Evolutionary conservation across 2,888 invertebrate species (phyloP).

Genomic region (Hylaea fasciaria): DNA sequence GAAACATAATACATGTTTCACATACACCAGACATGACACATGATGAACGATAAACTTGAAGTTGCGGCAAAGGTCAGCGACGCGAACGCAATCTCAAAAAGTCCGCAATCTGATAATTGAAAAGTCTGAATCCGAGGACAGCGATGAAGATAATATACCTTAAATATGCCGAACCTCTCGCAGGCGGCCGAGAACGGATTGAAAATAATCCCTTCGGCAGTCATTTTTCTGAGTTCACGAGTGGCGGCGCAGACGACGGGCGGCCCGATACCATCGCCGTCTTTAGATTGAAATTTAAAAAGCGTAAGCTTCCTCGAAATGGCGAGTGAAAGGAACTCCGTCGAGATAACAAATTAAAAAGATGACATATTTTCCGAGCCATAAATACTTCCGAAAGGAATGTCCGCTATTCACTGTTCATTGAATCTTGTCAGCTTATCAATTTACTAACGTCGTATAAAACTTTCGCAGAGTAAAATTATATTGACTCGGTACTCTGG

Average conservation of each 20-base stretch:
- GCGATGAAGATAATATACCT: conserved; percentile 72
- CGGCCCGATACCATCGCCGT: conserved; percentile 63
- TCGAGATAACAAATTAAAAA: conserved; percentile 52
- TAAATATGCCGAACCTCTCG: conserved; percentile 74
- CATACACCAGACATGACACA: conserved; percentile 6
- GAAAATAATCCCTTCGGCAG: conserved; percentile 71
- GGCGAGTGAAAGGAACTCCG: conserved; percentile 50
- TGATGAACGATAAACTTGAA: conserved; percentile 9
- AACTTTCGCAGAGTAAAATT: conserved; percentile 37
- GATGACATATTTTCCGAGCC: conserved; percentile 46
- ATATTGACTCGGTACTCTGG: conserved; percentile 30
- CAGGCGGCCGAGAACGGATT: conserved; percentile 64
- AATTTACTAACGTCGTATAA: conserved; percentile 40
- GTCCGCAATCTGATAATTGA: conserved; percentile 64
- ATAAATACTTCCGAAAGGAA: conserved; percentile 41
- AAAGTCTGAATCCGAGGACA: conserved; percentile 64
- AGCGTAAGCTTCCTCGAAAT: conserved; percentile 61
- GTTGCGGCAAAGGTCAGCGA: conserved; percentile 38
- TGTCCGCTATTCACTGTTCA: conserved; percentile 42
- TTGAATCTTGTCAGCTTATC: conserved; percentile 44
- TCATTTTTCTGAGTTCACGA: conserved; percentile 67
- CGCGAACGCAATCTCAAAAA: conserved; percentile 18
- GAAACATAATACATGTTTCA: neutral
- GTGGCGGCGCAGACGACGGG: conserved; percentile 52
- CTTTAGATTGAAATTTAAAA: conserved; percentile 67